Percentiles rank a stretch among this genome's conserved stretches.
Conservation (phyloP, 2,888 invertebrate species). For the Drosophila acutilabella region DNA sequence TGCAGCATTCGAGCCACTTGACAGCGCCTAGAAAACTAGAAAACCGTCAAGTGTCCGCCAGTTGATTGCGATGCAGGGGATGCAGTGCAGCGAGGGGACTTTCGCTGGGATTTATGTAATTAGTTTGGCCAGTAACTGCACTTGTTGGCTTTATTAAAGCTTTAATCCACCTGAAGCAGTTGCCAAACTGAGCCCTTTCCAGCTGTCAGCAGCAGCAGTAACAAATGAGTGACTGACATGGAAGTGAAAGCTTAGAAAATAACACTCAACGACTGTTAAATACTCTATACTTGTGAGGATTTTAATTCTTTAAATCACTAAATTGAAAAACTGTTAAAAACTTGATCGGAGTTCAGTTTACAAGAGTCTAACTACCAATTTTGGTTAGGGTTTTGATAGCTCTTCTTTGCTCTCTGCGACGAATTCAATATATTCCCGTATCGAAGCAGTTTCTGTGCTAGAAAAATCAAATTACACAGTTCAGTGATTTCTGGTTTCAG, state of each 20-base stretch:
- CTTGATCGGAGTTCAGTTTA: too few relatives aligned
- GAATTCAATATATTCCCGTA: slow-evolving; percentile 28
- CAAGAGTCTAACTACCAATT: too few relatives aligned
- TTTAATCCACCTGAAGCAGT: slow-evolving; percentile 26
- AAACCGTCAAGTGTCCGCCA: slow-evolving; percentile 46
- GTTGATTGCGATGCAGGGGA: slow-evolving; percentile 33
- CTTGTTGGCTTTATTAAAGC: slow-evolving; percentile 15
- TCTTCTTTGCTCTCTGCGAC: too few relatives aligned
- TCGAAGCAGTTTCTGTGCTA: background rate
- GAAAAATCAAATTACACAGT: slow-evolving; percentile 83
- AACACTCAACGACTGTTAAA: background rate
- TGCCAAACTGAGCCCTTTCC: background rate
- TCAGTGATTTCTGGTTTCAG: slow-evolving; percentile 83
- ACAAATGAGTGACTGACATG: slow-evolving; percentile 17
- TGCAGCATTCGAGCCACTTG: slow-evolving; percentile 47
- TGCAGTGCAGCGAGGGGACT: slow-evolving; percentile 9
- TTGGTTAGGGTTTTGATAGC: too few relatives aligned
- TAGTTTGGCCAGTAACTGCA: slow-evolving; percentile 48
- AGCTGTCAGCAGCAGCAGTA: slow-evolving; percentile 21
- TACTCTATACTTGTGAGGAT: background rate
- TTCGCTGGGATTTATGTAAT: slow-evolving; percentile 59
- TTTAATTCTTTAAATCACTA: too few relatives aligned
- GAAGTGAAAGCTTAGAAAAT: background rate
- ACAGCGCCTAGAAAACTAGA: slow-evolving; percentile 38
- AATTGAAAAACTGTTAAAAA: too few relatives aligned